Conservation (phyloP, 1,140 invertebrate species). For the Cherax quadricarinatus region DNA sequence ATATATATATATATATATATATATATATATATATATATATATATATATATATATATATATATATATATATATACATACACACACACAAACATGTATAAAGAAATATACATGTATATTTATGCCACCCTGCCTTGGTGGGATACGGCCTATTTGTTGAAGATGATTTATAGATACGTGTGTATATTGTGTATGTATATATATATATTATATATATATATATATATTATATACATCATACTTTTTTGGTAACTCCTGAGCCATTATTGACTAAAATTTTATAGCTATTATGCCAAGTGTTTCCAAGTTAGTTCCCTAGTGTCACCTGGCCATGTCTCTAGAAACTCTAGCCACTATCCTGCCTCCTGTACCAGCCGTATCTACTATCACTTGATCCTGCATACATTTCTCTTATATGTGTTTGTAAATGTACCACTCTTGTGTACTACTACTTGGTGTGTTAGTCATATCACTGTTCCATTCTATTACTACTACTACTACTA, state of each 20-base stretch:
- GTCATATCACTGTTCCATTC: slow-evolving; percentile 71
- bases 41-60: too few species aligned
- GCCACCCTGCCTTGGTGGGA: too few species aligned
- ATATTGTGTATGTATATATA: too few species aligned
- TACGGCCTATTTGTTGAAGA: too few species aligned
- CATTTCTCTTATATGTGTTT: slow-evolving; percentile 71
- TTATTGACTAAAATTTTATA: slow-evolving; percentile 54
- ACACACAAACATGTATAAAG: too few species aligned
- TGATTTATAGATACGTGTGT: too few species aligned
- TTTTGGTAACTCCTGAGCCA: slow-evolving; percentile 42
- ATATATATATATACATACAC: too few species aligned
- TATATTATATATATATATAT: too few species aligned
- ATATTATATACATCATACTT: not conserved
- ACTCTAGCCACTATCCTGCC: slow-evolving; percentile 70
- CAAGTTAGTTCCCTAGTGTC: slow-evolving; percentile 69
- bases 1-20: too few species aligned
- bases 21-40: too few species aligned
- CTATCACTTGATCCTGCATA: slow-evolving; percentile 70
- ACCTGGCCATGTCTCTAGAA: slow-evolving; percentile 68
- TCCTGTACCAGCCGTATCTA: slow-evolving; percentile 69
- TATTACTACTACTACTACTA: slow-evolving; percentile 71
- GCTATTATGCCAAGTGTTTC: slow-evolving; percentile 38
- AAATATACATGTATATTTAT: too few species aligned
- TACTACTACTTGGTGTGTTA: slow-evolving; percentile 71
- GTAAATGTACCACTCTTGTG: slow-evolving; percentile 70